Base-by-base conservation (phyloP, 2,113 vertebrate genomes). In the Misgurnus anguillicaudatus region DNA sequence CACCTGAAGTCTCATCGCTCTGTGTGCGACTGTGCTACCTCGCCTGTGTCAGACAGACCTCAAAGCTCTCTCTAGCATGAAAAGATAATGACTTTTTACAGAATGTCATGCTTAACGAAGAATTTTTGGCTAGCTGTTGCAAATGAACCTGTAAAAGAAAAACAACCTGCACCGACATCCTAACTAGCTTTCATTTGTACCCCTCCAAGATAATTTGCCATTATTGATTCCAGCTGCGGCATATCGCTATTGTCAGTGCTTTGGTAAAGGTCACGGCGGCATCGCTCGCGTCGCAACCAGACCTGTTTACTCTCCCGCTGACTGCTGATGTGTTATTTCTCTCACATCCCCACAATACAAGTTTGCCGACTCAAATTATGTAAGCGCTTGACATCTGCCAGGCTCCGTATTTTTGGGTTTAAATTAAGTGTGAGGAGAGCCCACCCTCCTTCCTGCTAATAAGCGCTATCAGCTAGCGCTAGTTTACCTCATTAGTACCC, bases 401-500 rank as follows among this genome's bases (percentile, higher is more conserved):
- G 91, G 83, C 93, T 92, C 80, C 75, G 93, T 95, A 95, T 97
- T 97, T 96, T 96, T 96, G 94, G 92, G 92, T 95, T 93, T 91
- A 95, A 96, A 96, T 95, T 94, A 93, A 94, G 94, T 62, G 61
- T 2, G 93, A 93, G 94, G 93, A 94, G 93, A 93, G 88, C 94
- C 90, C 92, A 92, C 93, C 95, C 93, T 95, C 91, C 94, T 93
- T 91, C 94, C 92, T 88, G 93, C 94, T 98, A 97, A 98, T 97
- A 97, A 97, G 95, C 94, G 93, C 93, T 96, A 98, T 96, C 95
- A 95, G 95, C 95, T 95, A 96, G 95, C 94, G 94, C 90, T 95
- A 94, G 95, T 95, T 97, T 95, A 95, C 94, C 95, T 98, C 95
- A 97, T 98, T 98, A 98, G 93, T 94, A 94, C 93, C 94, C 94